Base-by-base conservation (phyloP, 2,888 invertebrate species). In the Cephus rjabovi region DNA sequence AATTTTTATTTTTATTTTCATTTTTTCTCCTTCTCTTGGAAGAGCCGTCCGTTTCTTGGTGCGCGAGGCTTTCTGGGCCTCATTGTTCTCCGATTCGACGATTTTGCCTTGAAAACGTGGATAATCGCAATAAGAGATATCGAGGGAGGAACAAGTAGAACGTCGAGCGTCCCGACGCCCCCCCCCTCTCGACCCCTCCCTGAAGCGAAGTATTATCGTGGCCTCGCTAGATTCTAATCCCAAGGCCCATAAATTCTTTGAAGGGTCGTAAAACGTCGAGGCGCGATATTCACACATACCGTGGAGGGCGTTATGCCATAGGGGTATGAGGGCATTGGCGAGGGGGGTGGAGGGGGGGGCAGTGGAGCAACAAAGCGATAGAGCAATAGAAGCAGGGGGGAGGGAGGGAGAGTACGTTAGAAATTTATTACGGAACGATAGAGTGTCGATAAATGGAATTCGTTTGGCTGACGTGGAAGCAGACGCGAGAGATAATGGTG, bases 201-300 rank as follows among this genome's bases (percentile, higher is more conserved):
- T 15, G 4, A 40, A 40, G 40, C 15, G 40, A 40, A 40, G 40
- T 15, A 40, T 40, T 40, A 15, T 15, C 40, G 40, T 40, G 40
- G 40, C 15, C 40, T 40, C 40, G 40, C 40, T 40, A 40, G 40
- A 40, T 40, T 40, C 40, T 40, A 40, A 40, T 40, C 15, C 40
- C 40, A 15, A 40, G 40, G 40, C 40, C 40, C 40, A 15, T 40
- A 40, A 40, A 40, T 70, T 34, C 74, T 12, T 33, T 34, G 35
- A 74, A 74, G 12, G 35, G 4, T 74, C 74, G 12, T 34, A 34
- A 74, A 34, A 30, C 34, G 74, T 23, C 34, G 83, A 83, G 86
- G 89, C 83, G 83, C 81, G 86, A 88, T 87, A 86, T 85, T 87
- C 87, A 85, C 86, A 87, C 84, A 86, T 88, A 84, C 84, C 85